These are phyloP conservation scores for Podarcis cretensis DNA, from an alignment of 2,113 vertebrate genomes.

Conservation along the genomic window DNA sequence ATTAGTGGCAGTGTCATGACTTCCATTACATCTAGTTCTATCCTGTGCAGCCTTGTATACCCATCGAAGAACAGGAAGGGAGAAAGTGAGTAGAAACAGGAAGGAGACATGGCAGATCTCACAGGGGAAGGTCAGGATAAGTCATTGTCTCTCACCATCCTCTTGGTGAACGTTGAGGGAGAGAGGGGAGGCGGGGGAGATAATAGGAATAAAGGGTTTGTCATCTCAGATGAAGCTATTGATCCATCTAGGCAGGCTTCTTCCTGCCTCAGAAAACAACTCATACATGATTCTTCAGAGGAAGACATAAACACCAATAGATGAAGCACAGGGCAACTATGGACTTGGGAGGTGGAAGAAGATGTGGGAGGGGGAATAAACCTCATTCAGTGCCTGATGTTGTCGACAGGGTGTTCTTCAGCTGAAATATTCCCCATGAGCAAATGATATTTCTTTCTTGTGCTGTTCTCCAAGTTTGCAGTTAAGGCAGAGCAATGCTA, in stretches of 20 bases:
- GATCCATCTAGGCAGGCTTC: background rate
- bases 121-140: background rate
- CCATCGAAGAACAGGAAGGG: background rate
- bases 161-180: background rate
- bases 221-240: background rate
- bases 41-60: background rate
- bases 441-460: background rate
- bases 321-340: background rate
- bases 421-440: background rate
- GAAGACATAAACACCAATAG: background rate
- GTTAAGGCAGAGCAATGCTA: background rate
- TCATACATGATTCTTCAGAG: background rate
- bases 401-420: background rate
- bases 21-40: background rate
- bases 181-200: background rate
- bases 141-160: background rate
- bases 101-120: background rate
- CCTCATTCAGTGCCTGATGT: background rate
- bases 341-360: background rate
- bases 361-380: background rate
- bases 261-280: background rate
- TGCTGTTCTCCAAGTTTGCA: too few relatives aligned
- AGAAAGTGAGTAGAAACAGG: too few relatives aligned
- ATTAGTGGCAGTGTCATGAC: too few relatives aligned
- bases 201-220: background rate